Conservation (phyloP, 2,888 invertebrate genomes). For the Oligia latruncula region DNA sequence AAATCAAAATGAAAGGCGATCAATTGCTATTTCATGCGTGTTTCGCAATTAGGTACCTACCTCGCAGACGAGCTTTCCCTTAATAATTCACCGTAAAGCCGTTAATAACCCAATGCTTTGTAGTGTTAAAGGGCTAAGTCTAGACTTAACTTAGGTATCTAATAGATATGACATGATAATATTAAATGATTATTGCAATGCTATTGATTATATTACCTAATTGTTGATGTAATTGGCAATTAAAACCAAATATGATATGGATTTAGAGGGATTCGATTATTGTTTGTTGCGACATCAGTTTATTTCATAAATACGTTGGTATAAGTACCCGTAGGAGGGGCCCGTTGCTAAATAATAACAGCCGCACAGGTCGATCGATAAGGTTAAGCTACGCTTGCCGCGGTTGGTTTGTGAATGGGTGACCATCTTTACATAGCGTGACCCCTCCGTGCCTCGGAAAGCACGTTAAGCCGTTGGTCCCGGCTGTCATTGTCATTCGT, state of each 20-base stretch:
- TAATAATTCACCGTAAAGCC: conserved; percentile 65
- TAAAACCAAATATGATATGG: background rate
- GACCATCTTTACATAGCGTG: too few relatives aligned
- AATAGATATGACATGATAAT: conserved; percentile 40
- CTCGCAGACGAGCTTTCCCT: background rate
- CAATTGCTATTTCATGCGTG: background rate
- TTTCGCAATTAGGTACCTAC: background rate
- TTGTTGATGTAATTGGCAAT: conserved; percentile 10
- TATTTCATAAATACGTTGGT: background rate
- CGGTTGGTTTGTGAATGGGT: too few relatives aligned
- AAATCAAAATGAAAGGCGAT: background rate
- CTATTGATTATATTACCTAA: conserved; percentile 30
- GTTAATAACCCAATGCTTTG: conserved; percentile 72
- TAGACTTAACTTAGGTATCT: conserved; percentile 65
- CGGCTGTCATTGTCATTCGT: too few relatives aligned
- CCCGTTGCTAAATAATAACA: too few relatives aligned
- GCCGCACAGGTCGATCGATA: too few relatives aligned
- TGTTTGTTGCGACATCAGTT: background rate
- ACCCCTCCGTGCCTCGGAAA: too few relatives aligned
- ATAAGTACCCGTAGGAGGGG: too few relatives aligned
- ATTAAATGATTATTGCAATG: conserved; percentile 32
- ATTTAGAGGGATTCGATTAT: conserved; percentile 8
- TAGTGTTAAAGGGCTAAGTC: conserved; percentile 69
- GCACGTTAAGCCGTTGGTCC: too few relatives aligned
- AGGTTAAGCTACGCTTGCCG: too few relatives aligned